Conservation (phyloP, 1,140 invertebrate species). For the Triops longicaudatus region DNA sequence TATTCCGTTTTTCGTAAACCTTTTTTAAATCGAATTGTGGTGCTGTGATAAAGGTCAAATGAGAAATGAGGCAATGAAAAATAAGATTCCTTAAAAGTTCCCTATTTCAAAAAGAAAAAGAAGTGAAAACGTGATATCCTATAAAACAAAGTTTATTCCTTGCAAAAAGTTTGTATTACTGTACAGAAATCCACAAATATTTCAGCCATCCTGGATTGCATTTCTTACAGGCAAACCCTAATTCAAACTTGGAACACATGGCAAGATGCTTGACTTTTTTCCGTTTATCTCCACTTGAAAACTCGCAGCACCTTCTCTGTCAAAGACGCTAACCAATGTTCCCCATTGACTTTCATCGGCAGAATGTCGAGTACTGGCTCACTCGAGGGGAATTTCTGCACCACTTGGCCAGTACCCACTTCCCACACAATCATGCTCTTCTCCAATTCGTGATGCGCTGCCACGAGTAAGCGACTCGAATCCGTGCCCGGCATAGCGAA, state of each 20-base stretch:
- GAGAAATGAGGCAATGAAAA: background rate
- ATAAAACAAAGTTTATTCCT: slow-evolving; percentile 16
- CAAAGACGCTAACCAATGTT: slow-evolving; percentile 50
- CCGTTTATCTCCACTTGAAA: slow-evolving; percentile 42
- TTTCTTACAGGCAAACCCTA: background rate
- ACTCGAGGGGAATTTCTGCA: slow-evolving; percentile 48
- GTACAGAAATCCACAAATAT: slow-evolving; percentile 22
- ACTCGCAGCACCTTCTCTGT: slow-evolving; percentile 54
- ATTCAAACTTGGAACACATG: background rate
- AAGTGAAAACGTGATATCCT: background rate
- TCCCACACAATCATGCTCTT: slow-evolving; percentile 57
- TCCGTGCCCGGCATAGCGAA: slow-evolving; percentile 43
- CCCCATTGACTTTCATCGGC: slow-evolving; percentile 44
- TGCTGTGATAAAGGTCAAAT: background rate
- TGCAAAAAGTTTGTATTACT: slow-evolving; percentile 13
- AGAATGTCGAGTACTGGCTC: slow-evolving; percentile 57
- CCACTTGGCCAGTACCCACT: slow-evolving; percentile 47
- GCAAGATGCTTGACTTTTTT: background rate
- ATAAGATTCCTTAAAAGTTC: background rate
- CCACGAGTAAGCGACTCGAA: slow-evolving; percentile 45
- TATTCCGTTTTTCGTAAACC: background rate
- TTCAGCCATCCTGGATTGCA: background rate
- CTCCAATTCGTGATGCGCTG: slow-evolving; percentile 55
- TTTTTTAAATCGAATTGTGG: background rate
- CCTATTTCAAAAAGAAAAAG: background rate